Percentiles rank a stretch among this genome's conserved stretches.
These are phyloP conservation scores for Pristionchus mayeri DNA, from an alignment of 2,888 invertebrate species.

Conservation along the genomic window DNA sequence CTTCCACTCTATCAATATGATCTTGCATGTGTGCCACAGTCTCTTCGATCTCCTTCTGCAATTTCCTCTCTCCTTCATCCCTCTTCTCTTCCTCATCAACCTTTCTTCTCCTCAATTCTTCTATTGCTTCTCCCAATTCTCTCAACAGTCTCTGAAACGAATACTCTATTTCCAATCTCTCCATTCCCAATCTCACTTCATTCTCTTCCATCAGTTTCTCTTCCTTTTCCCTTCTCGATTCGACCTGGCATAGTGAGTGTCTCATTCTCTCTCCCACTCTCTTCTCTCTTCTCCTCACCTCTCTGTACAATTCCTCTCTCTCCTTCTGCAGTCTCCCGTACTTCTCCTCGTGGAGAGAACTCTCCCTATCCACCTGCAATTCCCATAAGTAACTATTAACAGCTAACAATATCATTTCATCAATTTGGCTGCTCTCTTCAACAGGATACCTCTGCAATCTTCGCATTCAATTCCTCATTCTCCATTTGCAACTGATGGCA, in stretches of 20 bases:
- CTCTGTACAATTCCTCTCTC: slow-evolving; percentile 5
- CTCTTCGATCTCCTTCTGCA: not conserved
- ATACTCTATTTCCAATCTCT: not conserved
- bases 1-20: not conserved
- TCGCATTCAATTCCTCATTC: not conserved
- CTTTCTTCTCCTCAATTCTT: not conserved
- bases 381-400: not conserved
- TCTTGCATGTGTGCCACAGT: not conserved
- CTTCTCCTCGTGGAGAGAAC: not conserved
- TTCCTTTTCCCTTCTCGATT: not conserved
- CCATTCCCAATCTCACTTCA: not conserved
- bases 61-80: not conserved
- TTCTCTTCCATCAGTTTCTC: not conserved
- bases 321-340: not conserved
- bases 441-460: too few species aligned
- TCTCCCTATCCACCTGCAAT: not conserved
- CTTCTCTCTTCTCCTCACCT: not conserved
- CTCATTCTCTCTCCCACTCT: not conserved
- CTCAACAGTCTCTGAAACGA: not conserved
- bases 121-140: not conserved
- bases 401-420: too few species aligned
- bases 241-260: not conserved
- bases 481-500: not conserved
- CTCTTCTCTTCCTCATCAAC: not conserved
- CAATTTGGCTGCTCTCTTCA: too few species aligned